Conservation (phyloP, 2,797 vertebrate genomes). For the Liasis olivaceus region DNA sequence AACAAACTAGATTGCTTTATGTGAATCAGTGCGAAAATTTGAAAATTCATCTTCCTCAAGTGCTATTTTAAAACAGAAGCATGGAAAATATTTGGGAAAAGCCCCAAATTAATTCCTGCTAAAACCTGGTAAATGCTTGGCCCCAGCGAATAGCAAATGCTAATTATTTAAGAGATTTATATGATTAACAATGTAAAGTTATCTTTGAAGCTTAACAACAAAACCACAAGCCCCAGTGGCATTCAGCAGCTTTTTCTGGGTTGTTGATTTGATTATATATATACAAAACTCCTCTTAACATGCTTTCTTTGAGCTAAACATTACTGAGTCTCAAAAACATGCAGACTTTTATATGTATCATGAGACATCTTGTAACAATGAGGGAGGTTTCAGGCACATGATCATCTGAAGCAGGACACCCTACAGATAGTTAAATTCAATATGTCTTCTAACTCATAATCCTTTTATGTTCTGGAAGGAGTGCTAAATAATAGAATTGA, state of each 20-base stretch:
- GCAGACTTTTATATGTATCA: background rate
- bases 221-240: slow-evolving; percentile 24
- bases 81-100: slow-evolving; percentile 42
- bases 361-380: background rate
- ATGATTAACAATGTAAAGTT: slow-evolving; percentile 52
- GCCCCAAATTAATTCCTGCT: slow-evolving; percentile 35
- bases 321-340: background rate
- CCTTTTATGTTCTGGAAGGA: background rate
- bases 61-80: slow-evolving; percentile 47
- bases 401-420: background rate
- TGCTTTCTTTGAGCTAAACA: slow-evolving; percentile 18
- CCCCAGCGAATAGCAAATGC: slow-evolving; percentile 34
- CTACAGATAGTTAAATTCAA: background rate
- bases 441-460: background rate
- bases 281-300: background rate
- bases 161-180: slow-evolving; percentile 54
- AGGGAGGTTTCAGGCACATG: rapidly evolving
- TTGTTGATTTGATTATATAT: slow-evolving; percentile 17
- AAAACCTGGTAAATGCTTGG: slow-evolving; percentile 46
- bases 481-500: background rate
- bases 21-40: slow-evolving; percentile 22
- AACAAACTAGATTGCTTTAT: background rate
- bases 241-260: slow-evolving; percentile 27
- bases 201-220: slow-evolving; percentile 53
- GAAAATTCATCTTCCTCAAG: slow-evolving; percentile 32